These are phyloP conservation scores for Platygyra sinensis DNA, from an alignment of 64 coral and sea anemone genomes.

Conservation along the genomic window DNA sequence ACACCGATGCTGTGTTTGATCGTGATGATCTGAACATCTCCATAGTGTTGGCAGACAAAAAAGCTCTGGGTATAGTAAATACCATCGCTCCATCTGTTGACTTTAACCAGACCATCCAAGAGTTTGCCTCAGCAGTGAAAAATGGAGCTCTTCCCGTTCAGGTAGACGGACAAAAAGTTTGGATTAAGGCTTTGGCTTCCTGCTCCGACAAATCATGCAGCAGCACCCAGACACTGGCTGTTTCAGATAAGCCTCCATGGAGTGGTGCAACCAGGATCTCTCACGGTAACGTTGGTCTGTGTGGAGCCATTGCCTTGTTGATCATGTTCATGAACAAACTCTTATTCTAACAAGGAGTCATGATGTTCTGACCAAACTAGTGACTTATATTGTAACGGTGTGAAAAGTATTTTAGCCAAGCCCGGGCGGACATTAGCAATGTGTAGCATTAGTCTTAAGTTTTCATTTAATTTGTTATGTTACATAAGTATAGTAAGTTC, in stretches of 20 bases:
- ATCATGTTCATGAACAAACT: background rate
- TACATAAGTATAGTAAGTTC: no score
- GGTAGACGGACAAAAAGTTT: constrained; percentile 57
- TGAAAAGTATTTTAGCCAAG: no score
- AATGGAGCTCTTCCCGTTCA: no score
- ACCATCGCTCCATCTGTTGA: background rate
- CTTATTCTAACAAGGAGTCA: background rate
- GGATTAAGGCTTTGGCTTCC: constrained; percentile 34
- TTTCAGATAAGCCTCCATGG: constrained; percentile 26
- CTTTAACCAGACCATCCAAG: constrained; percentile 39
- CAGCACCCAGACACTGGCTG: background rate
- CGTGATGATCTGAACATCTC: constrained; percentile 2
- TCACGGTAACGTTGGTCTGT: background rate
- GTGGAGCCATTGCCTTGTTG: background rate
- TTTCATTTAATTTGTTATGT: no score
- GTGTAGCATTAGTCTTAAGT: no score
- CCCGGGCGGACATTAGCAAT: no score
- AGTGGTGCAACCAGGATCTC: background rate
- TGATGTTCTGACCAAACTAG: background rate
- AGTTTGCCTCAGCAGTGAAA: constrained; percentile 25
- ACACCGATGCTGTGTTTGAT: background rate
- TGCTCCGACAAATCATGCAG: constrained; percentile 49
- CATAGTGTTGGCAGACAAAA: constrained; percentile 69
- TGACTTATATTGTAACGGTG: no score
- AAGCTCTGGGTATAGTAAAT: constrained; percentile 12